Evolutionary conservation across 2,888 invertebrate genomes (phyloP), one percentile per base, ranked within the genome.

Genomic region (Metallyticus violacea): DNA sequence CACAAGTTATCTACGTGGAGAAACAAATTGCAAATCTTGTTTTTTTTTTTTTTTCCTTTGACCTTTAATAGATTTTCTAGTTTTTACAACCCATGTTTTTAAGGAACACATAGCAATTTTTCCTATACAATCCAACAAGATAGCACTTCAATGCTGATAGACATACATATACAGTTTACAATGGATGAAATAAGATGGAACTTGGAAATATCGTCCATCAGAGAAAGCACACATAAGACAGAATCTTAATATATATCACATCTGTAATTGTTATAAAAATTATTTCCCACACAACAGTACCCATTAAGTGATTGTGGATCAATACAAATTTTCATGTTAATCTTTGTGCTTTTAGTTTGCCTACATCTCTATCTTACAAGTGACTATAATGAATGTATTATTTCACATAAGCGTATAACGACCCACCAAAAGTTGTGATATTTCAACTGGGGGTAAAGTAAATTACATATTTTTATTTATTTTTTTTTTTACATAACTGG

Each of bases 151-250:
- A 25, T 82, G 82, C 77, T 27, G 77, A 76, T 81, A 62, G 27
- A 83, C 83, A 83, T 83, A 29, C 83, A 83, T 27, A 83, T 29
- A 83, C 77, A 83, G 25, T 26, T 82, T 82, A 82, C 76, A 82
- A 82, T 26, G 40, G 82, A 82, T 82, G 26, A 82, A 76, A 81
- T 81, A 86, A 86, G 84, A 84, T 84, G 86, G 79, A 77, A 82
- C 30, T 85, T 30, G 77, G 77, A 86, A 86, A 86, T 78, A 79
- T 86, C 30, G 81, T 86, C 85, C 85, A 86, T 86, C 77, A 85
- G 83, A 77, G 79, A 87, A 84, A 85, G 86, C 86, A 87, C 87
- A 87, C 87, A 82, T 81, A 87, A 84, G 85, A 86, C 85, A 87
- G 82, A 40, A 86, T 79, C 76, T 78, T 78, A 84, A 62, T 82